Evolutionary conservation across 2,888 invertebrate species (phyloP).

Genomic region (Tanytarsus gracilentus): DNA sequence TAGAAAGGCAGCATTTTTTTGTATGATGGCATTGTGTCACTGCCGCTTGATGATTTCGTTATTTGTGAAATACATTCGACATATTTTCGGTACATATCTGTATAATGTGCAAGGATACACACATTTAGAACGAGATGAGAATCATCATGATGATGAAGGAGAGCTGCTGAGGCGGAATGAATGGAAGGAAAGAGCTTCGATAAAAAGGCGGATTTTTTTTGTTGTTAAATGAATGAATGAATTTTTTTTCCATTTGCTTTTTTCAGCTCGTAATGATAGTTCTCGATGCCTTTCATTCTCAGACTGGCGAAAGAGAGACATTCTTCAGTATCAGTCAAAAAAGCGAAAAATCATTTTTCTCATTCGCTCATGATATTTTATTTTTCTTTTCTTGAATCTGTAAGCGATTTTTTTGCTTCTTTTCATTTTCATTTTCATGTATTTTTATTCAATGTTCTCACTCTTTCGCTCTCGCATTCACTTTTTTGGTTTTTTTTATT

Average conservation of each 20-base stretch:
- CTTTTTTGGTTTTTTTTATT: neutral
- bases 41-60: slow-evolving; percentile 5
- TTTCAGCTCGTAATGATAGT: slow-evolving; percentile 16
- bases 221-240: neutral
- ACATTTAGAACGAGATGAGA: neutral
- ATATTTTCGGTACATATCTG: too few relatives aligned
- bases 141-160: neutral
- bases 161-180: slow-evolving; percentile 5
- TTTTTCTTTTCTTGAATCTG: slow-evolving; percentile 2
- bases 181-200: neutral
- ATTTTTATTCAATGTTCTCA: slow-evolving; percentile 16
- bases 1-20: neutral
- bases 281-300: neutral
- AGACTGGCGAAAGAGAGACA: neutral
- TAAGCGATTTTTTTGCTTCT: slow-evolving; percentile 19
- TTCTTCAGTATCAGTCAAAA: neutral
- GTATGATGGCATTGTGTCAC: slow-evolving; percentile 1
- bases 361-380: slow-evolving; percentile 14
- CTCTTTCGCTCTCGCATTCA: neutral
- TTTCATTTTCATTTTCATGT: slow-evolving; percentile 3
- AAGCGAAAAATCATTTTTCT: slow-evolving; percentile 18
- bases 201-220: too few relatives aligned
- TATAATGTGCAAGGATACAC: neutral
- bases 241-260: neutral
- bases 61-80: too few relatives aligned